A percentile compares a stretch with the other conserved stretches of the same genome.
Evolutionary conservation across 2,797 vertebrate genomes (phyloP).

Genomic region (Platyrinchus mystaceus): DNA sequence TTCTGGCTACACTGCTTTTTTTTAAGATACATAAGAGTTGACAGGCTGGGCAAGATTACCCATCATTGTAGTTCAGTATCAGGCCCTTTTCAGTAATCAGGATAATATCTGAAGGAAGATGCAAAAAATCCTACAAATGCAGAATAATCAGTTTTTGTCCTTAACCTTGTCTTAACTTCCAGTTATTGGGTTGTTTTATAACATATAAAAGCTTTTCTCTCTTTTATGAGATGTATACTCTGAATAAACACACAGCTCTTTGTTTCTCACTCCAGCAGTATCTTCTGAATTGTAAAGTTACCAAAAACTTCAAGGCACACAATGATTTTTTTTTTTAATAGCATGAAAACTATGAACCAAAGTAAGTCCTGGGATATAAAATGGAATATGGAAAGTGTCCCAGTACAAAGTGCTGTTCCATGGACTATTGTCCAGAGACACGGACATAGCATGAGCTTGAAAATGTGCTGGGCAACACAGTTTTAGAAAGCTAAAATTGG

Average conservation of each 20-base stretch:
- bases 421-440: not conserved
- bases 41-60: not conserved
- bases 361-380: not conserved
- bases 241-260: not conserved
- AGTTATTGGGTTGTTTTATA: not conserved
- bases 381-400: not conserved
- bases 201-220: not conserved
- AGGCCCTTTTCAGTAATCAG: not conserved
- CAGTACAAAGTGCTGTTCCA: not conserved
- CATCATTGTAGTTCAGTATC: not conserved
- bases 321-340: not conserved
- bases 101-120: not conserved
- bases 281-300: not conserved
- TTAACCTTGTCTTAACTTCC: not conserved
- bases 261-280: not conserved
- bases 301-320: not conserved
- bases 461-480: not conserved
- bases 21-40: not conserved
- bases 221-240: not conserved
- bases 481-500: not conserved
- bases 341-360: not conserved
- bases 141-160: not conserved
- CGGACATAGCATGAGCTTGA: not conserved
- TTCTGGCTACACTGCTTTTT: not conserved
- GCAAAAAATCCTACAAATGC: not conserved